Conservation (phyloP, 2,888 invertebrate genomes). For the Lochmaea capreae region DNA sequence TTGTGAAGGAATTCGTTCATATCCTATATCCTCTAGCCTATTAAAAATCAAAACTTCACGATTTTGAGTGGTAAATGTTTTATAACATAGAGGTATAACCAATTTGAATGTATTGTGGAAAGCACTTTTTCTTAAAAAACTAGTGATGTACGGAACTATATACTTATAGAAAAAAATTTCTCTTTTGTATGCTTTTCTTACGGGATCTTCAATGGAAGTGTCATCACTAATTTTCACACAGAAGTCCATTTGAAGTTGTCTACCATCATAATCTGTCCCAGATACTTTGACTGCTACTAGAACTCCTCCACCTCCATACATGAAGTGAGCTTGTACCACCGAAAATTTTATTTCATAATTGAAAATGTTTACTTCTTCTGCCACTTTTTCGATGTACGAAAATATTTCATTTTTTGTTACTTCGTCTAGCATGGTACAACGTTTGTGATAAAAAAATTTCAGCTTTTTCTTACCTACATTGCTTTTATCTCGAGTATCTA, state of each 20-base stretch:
- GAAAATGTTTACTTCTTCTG: slow-evolving; percentile 30
- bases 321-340: neutral
- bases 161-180: slow-evolving; percentile 25
- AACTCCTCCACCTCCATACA: neutral
- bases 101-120: neutral
- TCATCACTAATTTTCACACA: slow-evolving; percentile 23
- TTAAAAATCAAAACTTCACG: slow-evolving; percentile 35
- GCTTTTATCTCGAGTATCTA: slow-evolving; percentile 6
- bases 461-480: neutral
- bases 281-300: neutral
- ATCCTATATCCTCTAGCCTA: slow-evolving; percentile 23
- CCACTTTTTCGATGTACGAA: slow-evolving; percentile 24
- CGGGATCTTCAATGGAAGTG: neutral
- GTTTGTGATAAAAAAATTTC: neutral
- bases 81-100: slow-evolving; percentile 20
- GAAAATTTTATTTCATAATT: slow-evolving; percentile 22
- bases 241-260: slow-evolving; percentile 18
- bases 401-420: slow-evolving; percentile 31
- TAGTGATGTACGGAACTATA: slow-evolving; percentile 6
- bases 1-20: neutral
- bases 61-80: slow-evolving; percentile 25
- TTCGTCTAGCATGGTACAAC: slow-evolving; percentile 27
- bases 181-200: slow-evolving; percentile 26
- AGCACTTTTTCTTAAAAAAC: slow-evolving; percentile 14
- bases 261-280: slow-evolving; percentile 14